Base-by-base conservation (phyloP, 1,140 invertebrate genomes). In the Oryctes rhinoceros region DNA sequence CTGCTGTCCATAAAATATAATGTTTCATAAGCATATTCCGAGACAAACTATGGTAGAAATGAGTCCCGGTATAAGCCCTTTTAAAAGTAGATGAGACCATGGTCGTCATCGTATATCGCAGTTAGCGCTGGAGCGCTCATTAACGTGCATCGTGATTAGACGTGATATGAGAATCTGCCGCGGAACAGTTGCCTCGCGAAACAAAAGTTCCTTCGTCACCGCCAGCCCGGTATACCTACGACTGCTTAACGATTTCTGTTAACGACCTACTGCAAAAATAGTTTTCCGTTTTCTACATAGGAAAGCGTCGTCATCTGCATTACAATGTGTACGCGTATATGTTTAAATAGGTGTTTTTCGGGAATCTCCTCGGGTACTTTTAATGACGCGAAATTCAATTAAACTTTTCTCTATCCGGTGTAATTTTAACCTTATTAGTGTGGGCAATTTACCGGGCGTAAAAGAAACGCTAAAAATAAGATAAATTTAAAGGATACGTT, bases 21-120 rank as follows among this genome's bases (percentile, higher is more conserved):
- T 78, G 81, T 82, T 82, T 82, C 81, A 82, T 82, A 82, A 82
- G 81, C 81, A 80, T 82, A 82, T 82, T 82, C 81, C 78, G 79
- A 82, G 79, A 82, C 79, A 80, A 82, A 82, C 81, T 80, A 71
- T 49, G 80, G 74, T 10, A 49, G 81, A 80, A 82, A 82, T 78
- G 81, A 80, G 81, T 80, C 76, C 49, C 30, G 24, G 75, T 78
- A 71, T 76, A 76, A 37, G 47, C 75, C 76, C 75, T 71, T 80
- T 76, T 80, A 76, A 80, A 80, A 80, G 80, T 80, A 80, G 75
- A 80, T 78, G 80, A 80, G 78, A 79, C 62, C 59, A 74, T 71
- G 80, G 80, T 80, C 80, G 76, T 80, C 75, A 78, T 74, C 75
- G 75, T 80, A 80, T 80, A 80, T 80, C 78, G 59, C 71, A 59